These are phyloP conservation scores for Metalampra italica DNA, from an alignment of 2,888 invertebrate species.

Conservation along the genomic window DNA sequence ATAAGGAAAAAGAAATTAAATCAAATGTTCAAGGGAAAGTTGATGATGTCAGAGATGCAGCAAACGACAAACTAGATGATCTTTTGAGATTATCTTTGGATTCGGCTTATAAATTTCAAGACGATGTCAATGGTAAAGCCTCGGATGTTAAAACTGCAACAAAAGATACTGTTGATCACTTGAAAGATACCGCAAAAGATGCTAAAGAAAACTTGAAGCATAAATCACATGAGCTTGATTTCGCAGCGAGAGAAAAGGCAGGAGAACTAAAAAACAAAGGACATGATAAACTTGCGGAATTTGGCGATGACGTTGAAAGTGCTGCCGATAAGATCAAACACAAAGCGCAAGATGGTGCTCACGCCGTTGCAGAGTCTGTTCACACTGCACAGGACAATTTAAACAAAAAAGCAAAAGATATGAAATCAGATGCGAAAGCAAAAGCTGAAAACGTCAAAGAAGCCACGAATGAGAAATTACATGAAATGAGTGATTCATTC, in stretches of 20 bases:
- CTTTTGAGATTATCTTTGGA: slow-evolving; percentile 38
- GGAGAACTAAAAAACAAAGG: slow-evolving; percentile 49
- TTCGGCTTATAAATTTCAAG: slow-evolving; percentile 36
- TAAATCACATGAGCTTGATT: slow-evolving; percentile 60
- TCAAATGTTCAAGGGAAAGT: slow-evolving; percentile 36
- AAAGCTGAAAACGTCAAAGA: slow-evolving; percentile 42
- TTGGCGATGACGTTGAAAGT: slow-evolving; percentile 44
- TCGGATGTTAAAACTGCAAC: slow-evolving; percentile 36
- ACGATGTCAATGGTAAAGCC: slow-evolving; percentile 33
- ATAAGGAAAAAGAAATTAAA: slow-evolving; percentile 39
- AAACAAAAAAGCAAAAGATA: slow-evolving; percentile 41
- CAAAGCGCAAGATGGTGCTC: slow-evolving; percentile 46
- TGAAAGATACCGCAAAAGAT: slow-evolving; percentile 46
- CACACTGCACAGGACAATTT: slow-evolving; percentile 41
- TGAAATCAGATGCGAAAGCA: slow-evolving; percentile 42
- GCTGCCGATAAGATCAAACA: slow-evolving; percentile 40
- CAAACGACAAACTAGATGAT: slow-evolving; percentile 39
- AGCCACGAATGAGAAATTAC: slow-evolving; percentile 42
- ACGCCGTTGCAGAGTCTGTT: slow-evolving; percentile 40
- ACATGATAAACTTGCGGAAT: slow-evolving; percentile 37
- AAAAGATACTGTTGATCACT: slow-evolving; percentile 49
- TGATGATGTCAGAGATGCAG: slow-evolving; percentile 31
- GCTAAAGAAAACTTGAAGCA: slow-evolving; percentile 49
- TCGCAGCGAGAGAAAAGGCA: slow-evolving; percentile 56
- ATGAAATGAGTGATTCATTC: slow-evolving; percentile 46